These are phyloP conservation scores for Lasiurus borealis DNA, from an alignment of 2,113 vertebrate species.

Conservation along the genomic window DNA sequence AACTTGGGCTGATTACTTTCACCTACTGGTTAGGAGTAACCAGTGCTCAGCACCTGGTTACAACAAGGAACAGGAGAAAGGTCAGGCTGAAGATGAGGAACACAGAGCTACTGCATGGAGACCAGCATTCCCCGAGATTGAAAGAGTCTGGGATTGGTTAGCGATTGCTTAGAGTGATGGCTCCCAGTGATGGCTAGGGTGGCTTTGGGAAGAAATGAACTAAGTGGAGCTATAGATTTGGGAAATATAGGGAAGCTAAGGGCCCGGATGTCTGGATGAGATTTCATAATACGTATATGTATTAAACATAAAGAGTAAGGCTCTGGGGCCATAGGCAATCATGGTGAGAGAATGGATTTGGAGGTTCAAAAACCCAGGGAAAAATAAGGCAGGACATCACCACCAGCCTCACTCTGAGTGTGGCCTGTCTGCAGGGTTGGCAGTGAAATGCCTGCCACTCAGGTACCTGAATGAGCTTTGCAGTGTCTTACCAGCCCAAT, in stretches of 20 bases:
- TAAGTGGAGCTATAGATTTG: neutral
- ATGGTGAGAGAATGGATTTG: neutral
- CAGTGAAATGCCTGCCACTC: neutral
- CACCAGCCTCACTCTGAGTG: neutral
- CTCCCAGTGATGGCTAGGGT: too few species aligned
- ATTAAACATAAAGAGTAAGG: neutral
- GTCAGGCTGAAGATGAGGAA: neutral
- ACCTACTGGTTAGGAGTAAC: neutral
- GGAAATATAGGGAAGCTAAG: neutral
- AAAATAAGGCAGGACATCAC: neutral
- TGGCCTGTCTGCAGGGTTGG: neutral
- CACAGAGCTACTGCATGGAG: rapidly evolving
- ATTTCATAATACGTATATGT: neutral
- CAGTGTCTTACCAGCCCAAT: neutral
- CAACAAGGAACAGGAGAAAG: neutral
- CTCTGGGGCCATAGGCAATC: neutral
- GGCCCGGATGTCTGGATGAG: neutral
- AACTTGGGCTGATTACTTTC: neutral
- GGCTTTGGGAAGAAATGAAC: neutral
- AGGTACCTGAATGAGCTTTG: neutral
- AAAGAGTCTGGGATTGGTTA: too few species aligned
- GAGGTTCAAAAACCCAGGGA: neutral
- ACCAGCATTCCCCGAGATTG: neutral
- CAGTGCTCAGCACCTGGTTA: neutral
- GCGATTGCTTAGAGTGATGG: neutral